phyloP scores from a whole-genome alignment of 2,797 vertebrate species.

The Taenioides sp. region DNA sequence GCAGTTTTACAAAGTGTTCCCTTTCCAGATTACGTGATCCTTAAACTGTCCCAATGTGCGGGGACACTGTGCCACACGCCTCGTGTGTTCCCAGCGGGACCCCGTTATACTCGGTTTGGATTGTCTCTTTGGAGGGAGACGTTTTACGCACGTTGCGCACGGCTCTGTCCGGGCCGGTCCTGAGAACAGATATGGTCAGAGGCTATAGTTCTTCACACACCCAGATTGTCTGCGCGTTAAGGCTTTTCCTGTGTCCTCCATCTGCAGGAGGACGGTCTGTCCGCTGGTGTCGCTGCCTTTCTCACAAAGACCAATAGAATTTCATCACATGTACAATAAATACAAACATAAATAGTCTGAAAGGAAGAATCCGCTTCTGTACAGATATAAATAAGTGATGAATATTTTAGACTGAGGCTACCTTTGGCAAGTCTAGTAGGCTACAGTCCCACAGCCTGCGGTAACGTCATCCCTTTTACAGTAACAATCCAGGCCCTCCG shows the following conservation, averaged over 20 bases:
- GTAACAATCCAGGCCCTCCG: slow-evolving; percentile 15
- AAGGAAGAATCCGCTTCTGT: slow-evolving; percentile 61
- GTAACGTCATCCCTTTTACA: slow-evolving; percentile 69
- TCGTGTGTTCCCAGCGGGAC: neutral
- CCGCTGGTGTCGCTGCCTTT: slow-evolving; percentile 46
- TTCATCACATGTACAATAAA: slow-evolving; percentile 80
- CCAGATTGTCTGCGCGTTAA: slow-evolving; percentile 72
- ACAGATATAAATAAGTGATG: slow-evolving; percentile 74
- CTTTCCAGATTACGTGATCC: slow-evolving; percentile 16
- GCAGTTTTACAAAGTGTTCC: slow-evolving; percentile 36
- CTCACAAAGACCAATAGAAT: slow-evolving; percentile 53
- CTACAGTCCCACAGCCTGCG: slow-evolving; percentile 58
- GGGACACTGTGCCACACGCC: neutral
- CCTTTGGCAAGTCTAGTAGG: slow-evolving; percentile 76
- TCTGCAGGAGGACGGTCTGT: slow-evolving; percentile 31
- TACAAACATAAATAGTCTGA: slow-evolving; percentile 78
- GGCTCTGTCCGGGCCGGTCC: slow-evolving; percentile 48
- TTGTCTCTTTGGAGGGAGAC: slow-evolving; percentile 41
- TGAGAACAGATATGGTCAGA: slow-evolving; percentile 69
- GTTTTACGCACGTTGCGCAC: slow-evolving; percentile 35
- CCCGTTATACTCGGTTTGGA: slow-evolving; percentile 18
- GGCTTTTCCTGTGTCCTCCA: slow-evolving; percentile 51
- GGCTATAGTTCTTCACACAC: slow-evolving; percentile 44
- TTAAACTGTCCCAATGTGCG: neutral
- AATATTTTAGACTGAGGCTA: slow-evolving; percentile 63